Evolutionary conservation across 2,888 invertebrate genomes (phyloP).

Genomic region (Orchesella flavescens): DNA sequence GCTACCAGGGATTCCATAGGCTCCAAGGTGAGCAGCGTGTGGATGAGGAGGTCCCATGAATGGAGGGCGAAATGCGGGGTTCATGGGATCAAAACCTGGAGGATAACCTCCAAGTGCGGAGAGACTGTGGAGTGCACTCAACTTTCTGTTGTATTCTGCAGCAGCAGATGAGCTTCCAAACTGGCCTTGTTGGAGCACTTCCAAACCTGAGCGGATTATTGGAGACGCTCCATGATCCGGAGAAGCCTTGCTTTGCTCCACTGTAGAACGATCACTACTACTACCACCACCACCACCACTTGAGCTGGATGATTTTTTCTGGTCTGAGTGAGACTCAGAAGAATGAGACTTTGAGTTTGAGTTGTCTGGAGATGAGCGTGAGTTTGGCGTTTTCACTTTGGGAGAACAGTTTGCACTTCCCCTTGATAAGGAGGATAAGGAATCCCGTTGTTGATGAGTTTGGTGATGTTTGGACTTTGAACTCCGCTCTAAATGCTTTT

Average conservation of each 20-base stretch:
- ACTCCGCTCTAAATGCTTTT: conserved; percentile 12
- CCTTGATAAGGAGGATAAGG: conserved; percentile 16
- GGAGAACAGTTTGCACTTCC: conserved; percentile 48
- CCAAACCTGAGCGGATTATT: conserved; percentile 78
- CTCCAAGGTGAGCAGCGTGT: conserved; percentile 72
- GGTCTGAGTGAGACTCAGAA: neutral
- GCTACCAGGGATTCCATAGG: conserved; percentile 77
- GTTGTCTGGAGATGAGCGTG: conserved; percentile 27
- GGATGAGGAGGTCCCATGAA: conserved; percentile 75
- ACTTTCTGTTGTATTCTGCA: conserved; percentile 52
- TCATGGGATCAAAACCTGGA: conserved; percentile 76
- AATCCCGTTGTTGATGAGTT: conserved; percentile 5
- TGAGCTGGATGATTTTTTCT: conserved; percentile 5
- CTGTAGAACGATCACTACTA: conserved; percentile 1
- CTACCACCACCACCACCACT: conserved; percentile 2
- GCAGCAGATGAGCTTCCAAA: conserved; percentile 46
- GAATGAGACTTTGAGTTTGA: conserved; percentile 2
- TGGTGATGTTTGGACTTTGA: neutral
- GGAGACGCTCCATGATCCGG: conserved; percentile 73
- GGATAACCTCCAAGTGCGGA: conserved; percentile 68
- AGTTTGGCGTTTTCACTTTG: conserved; percentile 50
- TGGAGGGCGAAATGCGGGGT: conserved; percentile 89
- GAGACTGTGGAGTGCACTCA: conserved; percentile 76
- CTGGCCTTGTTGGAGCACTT: conserved; percentile 73
- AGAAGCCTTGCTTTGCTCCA: conserved; percentile 72